Evolutionary conservation across 1,140 invertebrate species (phyloP).

Genomic region (Anastatus disparis): DNA sequence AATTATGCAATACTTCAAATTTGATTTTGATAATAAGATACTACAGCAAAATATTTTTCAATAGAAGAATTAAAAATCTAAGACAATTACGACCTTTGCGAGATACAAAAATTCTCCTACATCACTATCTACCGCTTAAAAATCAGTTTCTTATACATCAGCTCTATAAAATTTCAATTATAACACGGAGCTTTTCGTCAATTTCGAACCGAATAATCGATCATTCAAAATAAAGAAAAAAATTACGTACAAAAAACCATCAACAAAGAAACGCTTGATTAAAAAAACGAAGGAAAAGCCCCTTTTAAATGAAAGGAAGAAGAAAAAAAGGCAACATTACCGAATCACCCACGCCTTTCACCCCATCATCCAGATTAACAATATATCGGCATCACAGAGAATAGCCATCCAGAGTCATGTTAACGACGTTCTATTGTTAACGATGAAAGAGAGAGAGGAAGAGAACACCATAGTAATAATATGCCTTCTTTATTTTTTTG

Average conservation of each 20-base stretch:
- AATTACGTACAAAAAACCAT: too few relatives aligned
- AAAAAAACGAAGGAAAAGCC: constrained; percentile 3
- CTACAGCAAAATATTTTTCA: too few relatives aligned
- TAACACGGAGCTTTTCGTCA: constrained; percentile 47
- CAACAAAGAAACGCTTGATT: constrained; percentile 26
- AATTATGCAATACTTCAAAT: too few relatives aligned
- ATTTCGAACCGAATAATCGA: constrained; percentile 54
- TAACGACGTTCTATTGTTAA: constrained; percentile 55
- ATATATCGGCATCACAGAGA: too few relatives aligned
- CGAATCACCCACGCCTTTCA: constrained; percentile 31
- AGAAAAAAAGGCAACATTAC: neutral
- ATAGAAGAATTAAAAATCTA: too few relatives aligned
- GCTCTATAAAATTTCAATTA: constrained; percentile 62
- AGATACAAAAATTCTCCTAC: neutral
- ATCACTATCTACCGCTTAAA: constrained; percentile 7
- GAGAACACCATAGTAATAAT: constrained; percentile 33
- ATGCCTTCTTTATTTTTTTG: constrained; percentile 10
- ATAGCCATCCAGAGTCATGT: constrained; percentile 18
- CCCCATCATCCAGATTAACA: constrained; percentile 21
- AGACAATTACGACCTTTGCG: too few relatives aligned
- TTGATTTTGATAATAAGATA: too few relatives aligned
- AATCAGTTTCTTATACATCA: constrained; percentile 19
- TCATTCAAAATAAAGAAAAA: too few relatives aligned
- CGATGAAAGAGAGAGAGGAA: constrained; percentile 55
- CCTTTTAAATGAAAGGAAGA: constrained; percentile 1